Percentiles rank a stretch among this genome's conserved stretches.
These are phyloP conservation scores for Aplysia californica DNA, from an alignment of 1,140 invertebrate genomes.

Conservation along the genomic window DNA sequence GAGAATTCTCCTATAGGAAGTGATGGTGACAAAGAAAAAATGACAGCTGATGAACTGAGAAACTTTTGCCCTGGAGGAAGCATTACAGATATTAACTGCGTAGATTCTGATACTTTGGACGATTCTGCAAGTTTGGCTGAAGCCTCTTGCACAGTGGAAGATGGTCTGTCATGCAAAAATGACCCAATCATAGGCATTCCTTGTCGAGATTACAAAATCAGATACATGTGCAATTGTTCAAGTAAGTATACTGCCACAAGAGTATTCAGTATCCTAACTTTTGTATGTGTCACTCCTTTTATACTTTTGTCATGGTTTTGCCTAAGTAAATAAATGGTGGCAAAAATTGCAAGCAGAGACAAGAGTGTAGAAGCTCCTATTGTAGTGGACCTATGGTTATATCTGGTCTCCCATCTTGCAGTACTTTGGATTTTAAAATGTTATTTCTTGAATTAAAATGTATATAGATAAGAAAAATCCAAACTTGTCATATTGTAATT, in stretches of 20 bases:
- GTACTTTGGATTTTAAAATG: no score
- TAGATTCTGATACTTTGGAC: slow-evolving; percentile 36
- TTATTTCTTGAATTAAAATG: no score
- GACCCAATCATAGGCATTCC: slow-evolving; percentile 31
- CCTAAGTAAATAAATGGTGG: no score
- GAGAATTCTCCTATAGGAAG: slow-evolving; percentile 40
- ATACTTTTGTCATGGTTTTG: no score
- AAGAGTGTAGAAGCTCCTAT: no score
- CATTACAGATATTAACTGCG: slow-evolving; percentile 47
- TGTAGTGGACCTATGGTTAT: no score
- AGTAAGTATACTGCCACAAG: background rate
- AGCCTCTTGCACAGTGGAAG: slow-evolving; percentile 39
- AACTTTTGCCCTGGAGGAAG: slow-evolving; percentile 45
- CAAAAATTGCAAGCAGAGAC: no score
- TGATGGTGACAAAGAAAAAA: slow-evolving; percentile 36
- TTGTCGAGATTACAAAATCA: slow-evolving; percentile 66
- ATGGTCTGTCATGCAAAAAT: slow-evolving; percentile 46
- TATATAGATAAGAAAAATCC: no score
- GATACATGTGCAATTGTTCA: slow-evolving; percentile 65
- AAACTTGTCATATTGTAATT: no score
- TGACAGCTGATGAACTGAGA: slow-evolving; percentile 32
- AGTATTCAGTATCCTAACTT: no score
- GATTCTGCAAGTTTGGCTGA: slow-evolving; percentile 44
- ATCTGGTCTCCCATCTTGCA: no score
- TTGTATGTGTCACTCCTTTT: no score